Evolutionary conservation across 2,797 vertebrate species (phyloP).

Genomic region (Muraenolepis orangiensis): DNA sequence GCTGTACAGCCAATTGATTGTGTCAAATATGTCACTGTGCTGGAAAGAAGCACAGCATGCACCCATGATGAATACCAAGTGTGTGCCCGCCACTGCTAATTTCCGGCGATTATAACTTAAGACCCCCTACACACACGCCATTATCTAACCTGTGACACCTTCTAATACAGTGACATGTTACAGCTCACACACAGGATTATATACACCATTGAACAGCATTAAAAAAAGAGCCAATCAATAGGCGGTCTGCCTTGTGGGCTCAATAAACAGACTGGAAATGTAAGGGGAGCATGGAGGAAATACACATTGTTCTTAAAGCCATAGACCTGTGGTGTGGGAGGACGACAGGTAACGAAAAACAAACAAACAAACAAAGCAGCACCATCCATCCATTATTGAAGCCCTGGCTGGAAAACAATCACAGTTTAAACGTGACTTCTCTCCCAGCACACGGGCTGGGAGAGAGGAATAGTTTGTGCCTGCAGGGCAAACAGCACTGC

Average conservation of each 20-base stretch:
- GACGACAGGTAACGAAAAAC: neutral
- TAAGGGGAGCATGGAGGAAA: neutral
- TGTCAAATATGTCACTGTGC: neutral
- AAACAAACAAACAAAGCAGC: too few species aligned
- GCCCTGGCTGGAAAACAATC: constrained; percentile 61
- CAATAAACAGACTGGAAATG: neutral
- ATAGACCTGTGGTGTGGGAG: constrained; percentile 32
- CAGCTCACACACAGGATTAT: neutral
- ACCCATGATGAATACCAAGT: neutral
- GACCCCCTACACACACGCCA: neutral
- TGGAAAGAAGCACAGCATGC: neutral
- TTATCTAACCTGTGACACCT: neutral
- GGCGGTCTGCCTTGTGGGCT: neutral
- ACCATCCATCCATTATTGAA: constrained; percentile 61
- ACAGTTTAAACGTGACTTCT: constrained; percentile 52
- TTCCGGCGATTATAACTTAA: neutral
- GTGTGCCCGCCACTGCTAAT: neutral
- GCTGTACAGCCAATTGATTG: constrained; percentile 26
- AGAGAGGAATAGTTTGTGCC: constrained; percentile 58
- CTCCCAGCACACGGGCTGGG: constrained; percentile 41
- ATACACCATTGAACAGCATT: neutral
- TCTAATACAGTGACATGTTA: neutral
- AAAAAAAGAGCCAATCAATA: neutral
- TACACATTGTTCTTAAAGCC: constrained; percentile 18
- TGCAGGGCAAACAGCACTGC: constrained; percentile 27